Conservation (phyloP, 1,140 invertebrate genomes). For the Brachionus plicatilis region DNA sequence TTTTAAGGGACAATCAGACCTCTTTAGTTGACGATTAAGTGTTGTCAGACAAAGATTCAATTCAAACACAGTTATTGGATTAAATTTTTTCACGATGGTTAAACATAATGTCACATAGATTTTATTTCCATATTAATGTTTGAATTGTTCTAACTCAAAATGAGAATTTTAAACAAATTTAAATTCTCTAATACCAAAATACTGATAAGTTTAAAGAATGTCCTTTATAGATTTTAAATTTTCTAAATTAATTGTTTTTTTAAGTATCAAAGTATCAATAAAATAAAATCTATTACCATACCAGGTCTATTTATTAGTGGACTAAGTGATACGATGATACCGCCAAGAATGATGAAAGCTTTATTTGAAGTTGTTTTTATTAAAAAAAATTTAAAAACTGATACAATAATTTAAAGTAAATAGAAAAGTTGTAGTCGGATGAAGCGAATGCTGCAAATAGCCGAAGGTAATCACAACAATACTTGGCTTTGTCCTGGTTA, state of each 20-base stretch:
- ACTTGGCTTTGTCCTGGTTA: constrained; percentile 35
- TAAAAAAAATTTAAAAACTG: background rate
- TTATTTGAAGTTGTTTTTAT: constrained; percentile 60
- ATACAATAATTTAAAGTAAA: background rate
- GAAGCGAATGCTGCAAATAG: constrained; percentile 27
- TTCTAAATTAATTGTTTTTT: background rate
- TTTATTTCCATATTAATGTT: too few relatives aligned
- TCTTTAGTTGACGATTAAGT: too few relatives aligned
- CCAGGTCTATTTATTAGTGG: constrained; percentile 56
- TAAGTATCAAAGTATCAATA: constrained; percentile 41
- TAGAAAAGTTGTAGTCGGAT: background rate
- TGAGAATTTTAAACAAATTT: too few relatives aligned
- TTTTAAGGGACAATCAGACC: too few relatives aligned
- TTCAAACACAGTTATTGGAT: too few relatives aligned
- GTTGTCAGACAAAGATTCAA: too few relatives aligned
- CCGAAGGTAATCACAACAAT: constrained; percentile 27
- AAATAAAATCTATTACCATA: constrained; percentile 44
- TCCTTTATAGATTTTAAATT: background rate
- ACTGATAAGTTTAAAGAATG: too few relatives aligned
- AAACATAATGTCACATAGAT: too few relatives aligned
- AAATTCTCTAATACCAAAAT: too few relatives aligned
- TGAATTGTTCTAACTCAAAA: too few relatives aligned
- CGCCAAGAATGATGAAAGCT: constrained; percentile 74
- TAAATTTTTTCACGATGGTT: too few relatives aligned
- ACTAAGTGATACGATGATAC: constrained; percentile 74